Conservation (phyloP, 2,797 vertebrate species). For the Malurus leucopterus region DNA sequence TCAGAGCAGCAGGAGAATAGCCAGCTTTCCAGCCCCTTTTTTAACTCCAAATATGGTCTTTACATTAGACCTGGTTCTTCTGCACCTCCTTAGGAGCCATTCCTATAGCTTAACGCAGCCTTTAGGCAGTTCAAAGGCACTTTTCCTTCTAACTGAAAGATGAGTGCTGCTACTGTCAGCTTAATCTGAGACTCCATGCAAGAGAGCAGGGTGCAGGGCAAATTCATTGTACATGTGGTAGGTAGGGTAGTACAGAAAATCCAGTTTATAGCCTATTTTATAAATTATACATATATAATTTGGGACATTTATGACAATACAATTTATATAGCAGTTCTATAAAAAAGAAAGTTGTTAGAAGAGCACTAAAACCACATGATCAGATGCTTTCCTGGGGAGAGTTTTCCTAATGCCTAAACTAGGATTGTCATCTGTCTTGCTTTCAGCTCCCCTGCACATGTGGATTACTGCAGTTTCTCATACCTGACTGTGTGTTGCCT, state of each 20-base stretch:
- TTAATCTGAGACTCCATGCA: background rate
- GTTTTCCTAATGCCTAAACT: conserved; percentile 7
- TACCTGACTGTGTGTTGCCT: conserved; percentile 24
- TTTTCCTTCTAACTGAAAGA: background rate
- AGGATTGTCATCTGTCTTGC: background rate
- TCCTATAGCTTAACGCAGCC: background rate
- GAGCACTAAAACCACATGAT: background rate
- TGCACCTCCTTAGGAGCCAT: background rate
- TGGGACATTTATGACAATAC: conserved; percentile 21
- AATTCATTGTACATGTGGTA: conserved; percentile 7
- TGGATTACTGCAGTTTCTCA: conserved; percentile 20
- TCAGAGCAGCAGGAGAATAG: conserved; percentile 21
- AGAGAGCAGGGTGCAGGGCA: background rate
- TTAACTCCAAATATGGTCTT: conserved; percentile 45
- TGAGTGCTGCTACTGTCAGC: conserved; percentile 6
- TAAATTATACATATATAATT: conserved; percentile 13
- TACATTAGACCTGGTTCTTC: conserved; percentile 8
- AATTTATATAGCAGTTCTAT: conserved; percentile 21
- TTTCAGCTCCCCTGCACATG: background rate
- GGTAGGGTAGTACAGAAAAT: conserved; percentile 31
- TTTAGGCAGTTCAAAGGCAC: background rate
- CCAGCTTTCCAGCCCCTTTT: conserved; percentile 10
- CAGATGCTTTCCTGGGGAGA: background rate
- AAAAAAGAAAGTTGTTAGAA: conserved; percentile 17
- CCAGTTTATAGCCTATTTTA: conserved; percentile 21